Evolutionary conservation across 2,888 invertebrate genomes (phyloP).

Genomic region (Tricholauxania praeusta): DNA sequence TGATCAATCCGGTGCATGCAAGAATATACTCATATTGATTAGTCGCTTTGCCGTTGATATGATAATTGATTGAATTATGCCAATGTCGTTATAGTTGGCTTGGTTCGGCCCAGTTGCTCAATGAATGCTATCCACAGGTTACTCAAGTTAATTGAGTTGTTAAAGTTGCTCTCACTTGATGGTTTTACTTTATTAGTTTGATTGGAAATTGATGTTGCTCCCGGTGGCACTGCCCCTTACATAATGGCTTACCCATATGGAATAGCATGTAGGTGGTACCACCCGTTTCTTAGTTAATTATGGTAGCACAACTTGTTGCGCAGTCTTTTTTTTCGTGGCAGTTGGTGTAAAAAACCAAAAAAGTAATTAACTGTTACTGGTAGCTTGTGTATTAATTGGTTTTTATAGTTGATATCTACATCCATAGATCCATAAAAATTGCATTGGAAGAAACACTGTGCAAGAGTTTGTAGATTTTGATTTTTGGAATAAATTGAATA

Average conservation of each 20-base stretch:
- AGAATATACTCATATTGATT: not conserved
- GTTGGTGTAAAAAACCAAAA: too few relatives aligned
- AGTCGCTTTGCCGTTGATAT: not conserved
- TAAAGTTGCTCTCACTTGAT: not conserved
- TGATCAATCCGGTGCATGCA: constrained; percentile 20
- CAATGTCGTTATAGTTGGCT: constrained; percentile 1
- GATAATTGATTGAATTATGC: constrained; percentile 6
- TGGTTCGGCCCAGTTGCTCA: not conserved
- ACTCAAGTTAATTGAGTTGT: constrained; percentile 8
- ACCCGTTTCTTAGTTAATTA: not conserved
- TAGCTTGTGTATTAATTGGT: too few relatives aligned
- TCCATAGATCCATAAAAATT: too few relatives aligned
- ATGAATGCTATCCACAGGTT: not conserved
- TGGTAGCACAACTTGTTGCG: not conserved
- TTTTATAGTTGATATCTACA: too few relatives aligned
- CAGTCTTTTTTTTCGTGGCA: too few relatives aligned
- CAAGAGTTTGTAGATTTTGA: too few relatives aligned
- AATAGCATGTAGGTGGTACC: too few relatives aligned
- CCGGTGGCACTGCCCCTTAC: too few relatives aligned
- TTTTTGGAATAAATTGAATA: too few relatives aligned
- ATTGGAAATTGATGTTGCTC: constrained; percentile 2
- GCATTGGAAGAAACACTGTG: too few relatives aligned
- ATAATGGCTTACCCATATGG: too few relatives aligned
- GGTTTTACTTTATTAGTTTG: constrained; percentile 5
- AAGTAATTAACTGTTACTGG: too few relatives aligned